These are phyloP conservation scores for Cervus canadensis DNA, from an alignment of 2,113 vertebrate genomes.

Conservation along the genomic window DNA sequence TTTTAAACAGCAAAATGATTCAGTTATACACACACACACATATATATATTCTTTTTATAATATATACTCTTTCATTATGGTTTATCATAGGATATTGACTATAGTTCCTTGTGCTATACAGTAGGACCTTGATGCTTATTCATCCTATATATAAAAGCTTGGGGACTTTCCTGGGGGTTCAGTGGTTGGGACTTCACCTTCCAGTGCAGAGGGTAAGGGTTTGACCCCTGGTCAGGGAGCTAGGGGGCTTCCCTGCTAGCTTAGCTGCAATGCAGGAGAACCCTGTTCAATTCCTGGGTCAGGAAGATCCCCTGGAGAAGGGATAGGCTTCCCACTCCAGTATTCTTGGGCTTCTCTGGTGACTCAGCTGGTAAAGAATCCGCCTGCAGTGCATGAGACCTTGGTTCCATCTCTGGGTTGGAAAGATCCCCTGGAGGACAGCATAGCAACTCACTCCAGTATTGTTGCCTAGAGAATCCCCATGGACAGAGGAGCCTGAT, in stretches of 20 bases:
- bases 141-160: not conserved
- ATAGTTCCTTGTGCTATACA: not conserved
- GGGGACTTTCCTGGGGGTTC: not conserved
- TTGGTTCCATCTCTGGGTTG: not conserved
- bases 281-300: not conserved
- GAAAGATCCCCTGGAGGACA: not conserved
- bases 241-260: not conserved
- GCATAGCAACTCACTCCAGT: not conserved
- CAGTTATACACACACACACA: rapidly evolving
- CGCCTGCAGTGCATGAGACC: rapidly evolving
- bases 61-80: not conserved
- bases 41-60: not conserved
- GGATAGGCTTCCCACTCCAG: not conserved
- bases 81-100: not conserved
- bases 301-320: not conserved
- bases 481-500: not conserved
- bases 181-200: not conserved
- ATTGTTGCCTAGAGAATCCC: not conserved
- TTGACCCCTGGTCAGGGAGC: not conserved
- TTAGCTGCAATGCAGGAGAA: not conserved
- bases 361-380: not conserved
- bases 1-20: not conserved
- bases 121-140: not conserved
- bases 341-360: not conserved
- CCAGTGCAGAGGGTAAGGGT: not conserved